Conservation (phyloP, 2,113 vertebrate genomes). For the Anser brachyrhynchus region DNA sequence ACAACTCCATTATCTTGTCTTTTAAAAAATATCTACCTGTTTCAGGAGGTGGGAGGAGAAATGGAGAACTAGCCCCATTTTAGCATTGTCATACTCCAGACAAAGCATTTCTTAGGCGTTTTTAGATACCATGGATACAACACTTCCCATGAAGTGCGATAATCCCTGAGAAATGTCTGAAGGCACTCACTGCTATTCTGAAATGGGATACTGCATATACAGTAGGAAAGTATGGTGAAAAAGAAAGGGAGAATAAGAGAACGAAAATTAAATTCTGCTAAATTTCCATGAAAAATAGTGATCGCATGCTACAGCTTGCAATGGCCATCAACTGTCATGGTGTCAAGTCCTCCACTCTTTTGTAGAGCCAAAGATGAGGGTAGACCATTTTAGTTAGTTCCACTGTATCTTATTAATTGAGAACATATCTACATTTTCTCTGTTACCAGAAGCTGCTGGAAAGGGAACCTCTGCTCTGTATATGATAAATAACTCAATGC, state of each 20-base stretch:
- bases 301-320: neutral
- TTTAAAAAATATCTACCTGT: neutral
- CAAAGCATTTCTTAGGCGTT: slow-evolving; percentile 17
- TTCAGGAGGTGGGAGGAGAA: neutral
- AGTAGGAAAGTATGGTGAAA: neutral
- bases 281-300: neutral
- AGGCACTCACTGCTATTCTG: slow-evolving; percentile 35
- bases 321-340: neutral
- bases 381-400: neutral
- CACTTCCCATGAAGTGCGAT: neutral
- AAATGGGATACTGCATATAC: neutral
- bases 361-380: neutral
- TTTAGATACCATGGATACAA: neutral
- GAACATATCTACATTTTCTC: neutral
- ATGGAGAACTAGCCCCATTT: slow-evolving; percentile 20
- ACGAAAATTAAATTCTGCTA: neutral
- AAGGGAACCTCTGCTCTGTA: neutral
- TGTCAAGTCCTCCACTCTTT: neutral
- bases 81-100: slow-evolving; percentile 14
- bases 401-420: neutral
- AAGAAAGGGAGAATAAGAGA: neutral
- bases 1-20: neutral
- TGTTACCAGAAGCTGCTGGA: neutral
- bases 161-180: slow-evolving; percentile 56
- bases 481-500: neutral